Evolutionary conservation across 2,888 invertebrate species (phyloP).

Genomic region (Brachynemurus nebulosus): DNA sequence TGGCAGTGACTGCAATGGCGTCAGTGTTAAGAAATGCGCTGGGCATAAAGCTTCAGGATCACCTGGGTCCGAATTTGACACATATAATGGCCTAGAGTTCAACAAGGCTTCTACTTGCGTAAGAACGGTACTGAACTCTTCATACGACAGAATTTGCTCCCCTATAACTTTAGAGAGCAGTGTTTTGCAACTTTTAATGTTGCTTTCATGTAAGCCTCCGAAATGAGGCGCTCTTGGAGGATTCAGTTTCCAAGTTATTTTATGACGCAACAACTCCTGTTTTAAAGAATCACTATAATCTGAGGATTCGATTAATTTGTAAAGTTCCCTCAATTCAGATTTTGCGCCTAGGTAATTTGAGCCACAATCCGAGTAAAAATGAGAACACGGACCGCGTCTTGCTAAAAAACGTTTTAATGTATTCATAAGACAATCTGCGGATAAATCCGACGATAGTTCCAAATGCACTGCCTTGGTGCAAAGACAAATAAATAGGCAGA

Average conservation of each 20-base stretch:
- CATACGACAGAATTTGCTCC: background rate
- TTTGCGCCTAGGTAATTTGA: conserved; percentile 20
- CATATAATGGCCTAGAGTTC: conserved; percentile 14
- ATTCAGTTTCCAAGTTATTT: conserved; percentile 12
- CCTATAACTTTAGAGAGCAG: conserved; percentile 1
- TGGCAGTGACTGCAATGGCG: conserved; percentile 7
- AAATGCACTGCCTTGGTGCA: conserved; percentile 20
- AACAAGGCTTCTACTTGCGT: conserved; percentile 12
- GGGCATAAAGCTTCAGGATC: conserved; percentile 10
- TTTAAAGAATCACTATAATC: conserved; percentile 5
- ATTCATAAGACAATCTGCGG: conserved; percentile 16
- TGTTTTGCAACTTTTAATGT: background rate
- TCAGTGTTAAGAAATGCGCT: conserved; percentile 11
- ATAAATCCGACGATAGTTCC: conserved; percentile 17
- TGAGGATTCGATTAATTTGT: background rate
- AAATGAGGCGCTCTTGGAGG: background rate
- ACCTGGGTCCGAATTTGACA: conserved; percentile 9
- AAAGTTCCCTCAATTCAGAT: conserved; percentile 8
- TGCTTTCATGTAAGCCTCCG: background rate
- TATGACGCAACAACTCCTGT: conserved; percentile 4
- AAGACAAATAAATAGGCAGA: conserved; percentile 19
- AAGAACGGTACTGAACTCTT: background rate
- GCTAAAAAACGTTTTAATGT: conserved; percentile 19
- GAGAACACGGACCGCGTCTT: conserved; percentile 16
- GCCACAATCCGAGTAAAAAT: conserved; percentile 21